A percentile compares a stretch with the other conserved stretches of the same genome.
phyloP scores from a whole-genome alignment of 2,888 invertebrate species.

The Dorcus parallelipipedus region DNA sequence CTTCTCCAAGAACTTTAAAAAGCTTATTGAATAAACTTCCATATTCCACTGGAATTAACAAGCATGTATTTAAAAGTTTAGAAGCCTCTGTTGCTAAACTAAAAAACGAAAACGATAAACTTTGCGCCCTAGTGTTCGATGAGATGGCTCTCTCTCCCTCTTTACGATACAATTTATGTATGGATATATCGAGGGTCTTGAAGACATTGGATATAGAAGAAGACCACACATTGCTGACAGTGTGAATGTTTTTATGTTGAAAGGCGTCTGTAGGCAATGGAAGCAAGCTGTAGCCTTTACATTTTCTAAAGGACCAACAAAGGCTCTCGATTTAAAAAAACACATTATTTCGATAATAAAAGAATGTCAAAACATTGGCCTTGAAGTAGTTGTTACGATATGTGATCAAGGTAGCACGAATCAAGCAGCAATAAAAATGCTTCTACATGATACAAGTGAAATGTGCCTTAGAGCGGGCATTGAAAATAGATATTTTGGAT shows the following conservation, averaged over 20 bases:
- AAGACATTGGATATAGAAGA: slow-evolving; percentile 6
- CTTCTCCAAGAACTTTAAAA: slow-evolving; percentile 7
- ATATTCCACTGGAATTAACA: slow-evolving; percentile 9
- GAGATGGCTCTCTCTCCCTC: slow-evolving; percentile 6
- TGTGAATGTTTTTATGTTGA: slow-evolving; percentile 17
- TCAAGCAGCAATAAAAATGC: slow-evolving; percentile 14
- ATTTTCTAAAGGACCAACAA: slow-evolving; percentile 8
- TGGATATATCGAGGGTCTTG: slow-evolving; percentile 9
- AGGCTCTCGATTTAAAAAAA: background rate
- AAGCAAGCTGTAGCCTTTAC: slow-evolving; percentile 13
- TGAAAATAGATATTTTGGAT: slow-evolving; percentile 4
- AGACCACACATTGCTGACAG: slow-evolving; percentile 1
- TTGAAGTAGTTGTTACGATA: slow-evolving; percentile 21
- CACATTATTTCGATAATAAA: slow-evolving; percentile 9
- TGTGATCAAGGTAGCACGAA: slow-evolving; percentile 26
- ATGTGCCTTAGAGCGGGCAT: background rate
- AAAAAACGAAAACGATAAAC: background rate
- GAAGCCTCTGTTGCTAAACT: background rate
- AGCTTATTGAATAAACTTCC: slow-evolving; percentile 10
- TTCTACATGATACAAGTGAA: background rate
- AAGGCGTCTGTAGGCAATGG: slow-evolving; percentile 13
- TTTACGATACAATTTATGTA: slow-evolving; percentile 6
- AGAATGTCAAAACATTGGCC: slow-evolving; percentile 14
- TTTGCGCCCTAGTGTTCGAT: slow-evolving; percentile 12
- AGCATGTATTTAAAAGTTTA: slow-evolving; percentile 3